phyloP scores from a whole-genome alignment of 2,113 vertebrate species.

The Corythornis madagascariensis region DNA sequence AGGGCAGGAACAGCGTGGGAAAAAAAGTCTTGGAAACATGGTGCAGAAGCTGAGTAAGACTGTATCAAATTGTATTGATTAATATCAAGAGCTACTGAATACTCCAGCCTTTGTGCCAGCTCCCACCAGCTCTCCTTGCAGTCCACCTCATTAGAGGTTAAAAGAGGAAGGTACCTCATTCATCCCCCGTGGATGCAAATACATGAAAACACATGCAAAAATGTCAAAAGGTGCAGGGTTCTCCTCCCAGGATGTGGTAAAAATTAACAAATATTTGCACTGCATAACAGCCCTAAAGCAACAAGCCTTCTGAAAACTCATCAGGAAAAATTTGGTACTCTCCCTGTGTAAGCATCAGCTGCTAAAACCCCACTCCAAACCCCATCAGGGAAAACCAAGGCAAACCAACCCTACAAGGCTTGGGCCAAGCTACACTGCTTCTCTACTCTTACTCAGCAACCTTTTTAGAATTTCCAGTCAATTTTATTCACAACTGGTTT shows the following conservation, averaged over 20 bases:
- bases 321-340: not conserved
- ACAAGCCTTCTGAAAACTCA: not conserved
- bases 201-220: not conserved
- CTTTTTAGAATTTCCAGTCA: too few species aligned
- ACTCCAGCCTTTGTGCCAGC: not conserved
- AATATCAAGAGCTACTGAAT: not conserved
- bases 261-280: conserved; percentile 5
- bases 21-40: not conserved
- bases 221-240: not conserved
- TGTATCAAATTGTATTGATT: not conserved
- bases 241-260: not conserved
- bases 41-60: not conserved
- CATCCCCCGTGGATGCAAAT: not conserved
- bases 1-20: not conserved
- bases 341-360: not conserved
- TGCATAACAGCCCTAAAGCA: not conserved
- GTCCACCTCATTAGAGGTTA: not conserved
- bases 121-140: not conserved
- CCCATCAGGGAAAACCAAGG: not conserved
- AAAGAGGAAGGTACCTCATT: not conserved
- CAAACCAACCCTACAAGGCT: not conserved
- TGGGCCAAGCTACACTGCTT: not conserved
- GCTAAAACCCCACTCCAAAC: not conserved
- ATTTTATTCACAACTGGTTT: too few species aligned
- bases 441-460: too few species aligned